Conservation (phyloP, 2,113 vertebrate species). For the Panthera tigris region DNA sequence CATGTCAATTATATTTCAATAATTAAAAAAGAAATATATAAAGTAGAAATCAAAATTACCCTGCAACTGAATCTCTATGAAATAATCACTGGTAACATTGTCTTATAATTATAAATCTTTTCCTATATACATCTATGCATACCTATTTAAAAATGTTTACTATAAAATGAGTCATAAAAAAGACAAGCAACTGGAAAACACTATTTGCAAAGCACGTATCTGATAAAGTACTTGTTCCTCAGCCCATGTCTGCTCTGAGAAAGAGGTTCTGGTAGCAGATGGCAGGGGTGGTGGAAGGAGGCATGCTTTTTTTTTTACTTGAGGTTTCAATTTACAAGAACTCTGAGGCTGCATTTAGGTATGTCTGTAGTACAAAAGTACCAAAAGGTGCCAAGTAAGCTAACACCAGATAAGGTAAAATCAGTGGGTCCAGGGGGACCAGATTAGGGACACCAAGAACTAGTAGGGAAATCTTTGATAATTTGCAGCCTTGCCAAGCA, state of each 20-base stretch:
- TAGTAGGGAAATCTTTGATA: not conserved
- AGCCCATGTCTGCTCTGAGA: not conserved
- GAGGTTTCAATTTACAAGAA: slow-evolving; percentile 7
- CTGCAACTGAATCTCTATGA: not conserved
- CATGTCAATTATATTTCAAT: not conserved
- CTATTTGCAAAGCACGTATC: not conserved
- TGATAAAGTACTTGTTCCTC: not conserved
- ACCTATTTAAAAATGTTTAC: not conserved
- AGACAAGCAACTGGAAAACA: not conserved
- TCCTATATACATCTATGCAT: not conserved
- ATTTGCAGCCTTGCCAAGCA: not conserved
- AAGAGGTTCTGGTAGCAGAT: not conserved
- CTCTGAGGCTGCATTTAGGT: not conserved
- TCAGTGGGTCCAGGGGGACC: not conserved
- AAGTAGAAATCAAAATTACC: not conserved
- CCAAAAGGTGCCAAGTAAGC: not conserved
- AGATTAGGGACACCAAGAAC: slow-evolving; percentile 27
- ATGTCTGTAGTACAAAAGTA: not conserved
- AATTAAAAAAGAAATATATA: not conserved
- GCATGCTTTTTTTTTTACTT: not conserved
- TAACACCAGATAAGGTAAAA: not conserved
- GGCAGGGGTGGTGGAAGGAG: not conserved
- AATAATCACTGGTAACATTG: not conserved
- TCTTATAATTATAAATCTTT: not conserved
- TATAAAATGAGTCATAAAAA: not conserved